These are phyloP conservation scores for Muscicapa adusta DNA, from an alignment of 2,113 vertebrate species.

Conservation along the genomic window DNA sequence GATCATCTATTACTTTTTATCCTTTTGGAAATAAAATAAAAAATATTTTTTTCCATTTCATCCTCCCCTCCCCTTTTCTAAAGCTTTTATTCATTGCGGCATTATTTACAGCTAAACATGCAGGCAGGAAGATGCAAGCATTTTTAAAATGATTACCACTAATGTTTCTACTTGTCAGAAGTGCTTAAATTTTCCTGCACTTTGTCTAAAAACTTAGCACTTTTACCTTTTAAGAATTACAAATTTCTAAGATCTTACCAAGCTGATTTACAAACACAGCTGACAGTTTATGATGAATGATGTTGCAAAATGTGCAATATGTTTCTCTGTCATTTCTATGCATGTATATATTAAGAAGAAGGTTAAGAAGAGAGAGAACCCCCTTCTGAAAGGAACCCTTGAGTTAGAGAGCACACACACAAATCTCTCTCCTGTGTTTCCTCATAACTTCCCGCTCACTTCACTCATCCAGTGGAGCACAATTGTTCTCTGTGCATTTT, in stretches of 20 bases:
- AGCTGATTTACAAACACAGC: constrained; percentile 79
- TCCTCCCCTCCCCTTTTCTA: constrained; percentile 35
- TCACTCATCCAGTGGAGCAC: constrained; percentile 72
- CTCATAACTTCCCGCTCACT: constrained; percentile 64
- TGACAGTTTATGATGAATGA: constrained; percentile 80
- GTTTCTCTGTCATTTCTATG: constrained; percentile 70
- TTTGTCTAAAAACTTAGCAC: constrained; percentile 81
- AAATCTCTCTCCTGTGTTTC: constrained; percentile 61
- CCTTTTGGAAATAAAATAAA: constrained; percentile 65
- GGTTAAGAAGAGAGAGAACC: constrained; percentile 70
- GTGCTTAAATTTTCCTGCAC: constrained; percentile 77
- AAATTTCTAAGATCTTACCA: constrained; percentile 74
- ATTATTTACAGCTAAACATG: constrained; percentile 79
- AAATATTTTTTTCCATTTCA: constrained; percentile 66
- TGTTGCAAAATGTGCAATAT: constrained; percentile 75
- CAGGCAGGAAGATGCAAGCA: constrained; percentile 72
- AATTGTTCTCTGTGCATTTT: constrained; percentile 79
- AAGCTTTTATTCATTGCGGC: constrained; percentile 72
- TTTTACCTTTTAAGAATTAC: constrained; percentile 79
- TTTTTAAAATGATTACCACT: constrained; percentile 80
- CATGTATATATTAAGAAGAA: constrained; percentile 65
- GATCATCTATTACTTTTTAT: constrained; percentile 49
- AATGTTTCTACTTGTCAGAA: constrained; percentile 80
- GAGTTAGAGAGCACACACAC: constrained; percentile 59
- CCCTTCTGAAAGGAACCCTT: constrained; percentile 63